Base-by-base conservation (phyloP, 2,113 vertebrate species). In the Tachysurus fulvidraco region DNA sequence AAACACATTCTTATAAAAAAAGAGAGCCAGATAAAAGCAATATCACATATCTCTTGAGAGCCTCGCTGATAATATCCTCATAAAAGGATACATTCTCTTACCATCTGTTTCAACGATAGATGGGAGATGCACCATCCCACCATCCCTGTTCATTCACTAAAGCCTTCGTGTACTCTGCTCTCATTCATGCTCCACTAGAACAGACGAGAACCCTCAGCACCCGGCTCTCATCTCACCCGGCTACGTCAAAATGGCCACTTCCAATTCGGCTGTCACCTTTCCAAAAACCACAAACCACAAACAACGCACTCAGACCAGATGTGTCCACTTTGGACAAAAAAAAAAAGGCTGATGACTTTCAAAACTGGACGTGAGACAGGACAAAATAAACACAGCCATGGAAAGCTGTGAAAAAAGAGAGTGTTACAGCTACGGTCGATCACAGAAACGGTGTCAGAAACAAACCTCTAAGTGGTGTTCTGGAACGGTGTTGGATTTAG, bases 281-380 rank as follows among this genome's bases (percentile, higher is more conserved):
- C 96, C 96, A 96, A 94, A 95, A 95, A 95, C 95, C 95, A 93
- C 96, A 93, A 95, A 95, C 94, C 95, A 94, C 96, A 96, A 94
- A 95, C 95, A 97, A 95, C 95, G 93, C 95, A 95, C 94, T 95
- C 93, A 92, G 92, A 95, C 93, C 96, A 98, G 96, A 98, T 97
- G 96, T 91, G 92, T 94, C 95, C 95, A 95, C 96, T 96, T 96
- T 94, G 94, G 95, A 88, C 96, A 96, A 94, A 96, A 94, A 96
- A 85, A 78, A 59, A 59, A 52, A 50, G 23, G 3, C 94, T 95
- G 95, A 95, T 96, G 96, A 97, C 96, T 94, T 93, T 93, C 93
- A 94, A 92, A 94, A 94, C 94, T 96, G 95, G 94, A 96, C 95
- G 94, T 95, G 95, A 96, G 96, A 96, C 93, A 95, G 93, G 93